Conservation (phyloP, 2,888 invertebrate genomes). For the Cantharis lateralis region DNA sequence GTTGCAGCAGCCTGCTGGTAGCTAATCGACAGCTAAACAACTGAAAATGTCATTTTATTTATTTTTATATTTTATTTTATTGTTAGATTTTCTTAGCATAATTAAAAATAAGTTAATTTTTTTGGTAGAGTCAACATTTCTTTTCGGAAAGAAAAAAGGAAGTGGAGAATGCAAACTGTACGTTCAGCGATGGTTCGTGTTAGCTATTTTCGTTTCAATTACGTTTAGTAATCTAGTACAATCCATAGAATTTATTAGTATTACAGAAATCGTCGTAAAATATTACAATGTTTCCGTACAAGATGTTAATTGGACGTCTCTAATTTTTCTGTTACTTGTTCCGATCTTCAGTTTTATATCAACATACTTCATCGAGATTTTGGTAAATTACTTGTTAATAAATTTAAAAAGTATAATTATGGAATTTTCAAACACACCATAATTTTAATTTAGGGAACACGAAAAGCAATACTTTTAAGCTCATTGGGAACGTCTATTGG, state of each 20-base stretch:
- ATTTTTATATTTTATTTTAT: too few species aligned
- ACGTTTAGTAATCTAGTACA: background rate
- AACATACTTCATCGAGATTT: background rate
- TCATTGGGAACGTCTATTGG: constrained; percentile 83
- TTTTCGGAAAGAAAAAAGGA: background rate
- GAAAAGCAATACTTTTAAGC: constrained; percentile 80
- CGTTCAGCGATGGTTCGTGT: background rate
- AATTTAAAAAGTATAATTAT: too few species aligned
- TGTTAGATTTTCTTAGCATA: too few species aligned
- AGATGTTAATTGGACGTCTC: background rate
- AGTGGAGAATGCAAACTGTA: background rate
- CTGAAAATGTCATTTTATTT: too few species aligned
- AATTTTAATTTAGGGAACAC: constrained; percentile 71
- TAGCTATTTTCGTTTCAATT: background rate
- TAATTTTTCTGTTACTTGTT: background rate
- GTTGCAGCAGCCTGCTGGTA: too few species aligned
- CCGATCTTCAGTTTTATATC: background rate
- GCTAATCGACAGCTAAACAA: too few species aligned
- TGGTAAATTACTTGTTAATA: background rate
- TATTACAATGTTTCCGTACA: background rate
- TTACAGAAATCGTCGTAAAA: background rate
- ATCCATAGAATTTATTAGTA: background rate
- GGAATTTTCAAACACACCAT: too few species aligned
- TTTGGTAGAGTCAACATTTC: too few species aligned
- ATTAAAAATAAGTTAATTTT: too few species aligned